Conservation (phyloP, 2,888 invertebrate species). For the Andrena haemorrhoa region DNA sequence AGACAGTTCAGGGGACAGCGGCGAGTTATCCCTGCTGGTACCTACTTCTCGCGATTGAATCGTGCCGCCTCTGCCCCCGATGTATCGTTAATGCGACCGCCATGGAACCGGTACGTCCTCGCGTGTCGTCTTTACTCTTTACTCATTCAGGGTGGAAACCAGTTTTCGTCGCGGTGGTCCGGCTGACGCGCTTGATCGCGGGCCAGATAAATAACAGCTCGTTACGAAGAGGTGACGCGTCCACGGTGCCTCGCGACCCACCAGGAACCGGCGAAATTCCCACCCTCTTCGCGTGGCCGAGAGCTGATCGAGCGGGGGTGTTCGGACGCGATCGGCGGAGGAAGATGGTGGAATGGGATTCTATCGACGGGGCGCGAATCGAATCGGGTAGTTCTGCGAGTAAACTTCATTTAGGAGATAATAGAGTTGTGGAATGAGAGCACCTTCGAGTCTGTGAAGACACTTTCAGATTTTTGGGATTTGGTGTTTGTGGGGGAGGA, state of each 20-base stretch:
- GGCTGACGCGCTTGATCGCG: conserved; percentile 54
- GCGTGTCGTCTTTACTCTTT: conserved; percentile 63
- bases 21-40: conserved; percentile 11
- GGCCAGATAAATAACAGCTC: conserved; percentile 63
- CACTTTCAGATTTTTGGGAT: not conserved
- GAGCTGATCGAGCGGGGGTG: not conserved
- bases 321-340: too few species aligned
- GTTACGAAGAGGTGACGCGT: conserved; percentile 59
- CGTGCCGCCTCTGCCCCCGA: conserved; percentile 17
- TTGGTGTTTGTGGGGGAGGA: too few species aligned
- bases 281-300: not conserved
- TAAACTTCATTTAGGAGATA: not conserved
- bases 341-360: not conserved
- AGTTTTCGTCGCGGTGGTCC: conserved; percentile 67
- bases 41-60: conserved; percentile 43
- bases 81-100: conserved; percentile 26
- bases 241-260: conserved; percentile 31
- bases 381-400: not conserved
- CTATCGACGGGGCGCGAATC: not conserved
- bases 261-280: conserved; percentile 44
- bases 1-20: not conserved
- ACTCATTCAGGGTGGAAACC: conserved; percentile 67
- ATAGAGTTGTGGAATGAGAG: not conserved
- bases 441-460: not conserved
- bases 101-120: conserved; percentile 39